A percentile compares a stretch with the other conserved stretches of the same genome.
Conservation (phyloP, 2,888 invertebrate species). For the Camptogramma bilineatum region DNA sequence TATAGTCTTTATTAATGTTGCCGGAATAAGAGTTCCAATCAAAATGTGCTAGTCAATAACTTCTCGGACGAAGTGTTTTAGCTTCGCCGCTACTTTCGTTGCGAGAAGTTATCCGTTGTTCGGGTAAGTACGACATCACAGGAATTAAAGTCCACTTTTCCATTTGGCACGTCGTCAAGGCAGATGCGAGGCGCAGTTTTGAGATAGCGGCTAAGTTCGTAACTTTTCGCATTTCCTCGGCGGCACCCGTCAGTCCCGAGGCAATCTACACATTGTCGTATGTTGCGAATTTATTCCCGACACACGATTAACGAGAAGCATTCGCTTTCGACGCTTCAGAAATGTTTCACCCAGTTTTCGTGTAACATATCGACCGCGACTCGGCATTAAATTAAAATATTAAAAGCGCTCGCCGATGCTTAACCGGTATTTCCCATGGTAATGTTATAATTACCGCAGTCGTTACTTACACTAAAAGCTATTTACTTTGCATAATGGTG, state of each 20-base stretch:
- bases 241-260: slow-evolving; percentile 47
- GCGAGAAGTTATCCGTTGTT: slow-evolving; percentile 23
- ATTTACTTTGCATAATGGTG: slow-evolving; percentile 77
- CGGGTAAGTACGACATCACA: slow-evolving; percentile 28
- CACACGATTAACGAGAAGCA: slow-evolving; percentile 63
- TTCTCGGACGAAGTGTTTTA: neutral
- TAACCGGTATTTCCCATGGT: slow-evolving; percentile 56
- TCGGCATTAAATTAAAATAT: slow-evolving; percentile 30
- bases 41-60: neutral
- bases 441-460: slow-evolving; percentile 64
- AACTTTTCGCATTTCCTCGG: slow-evolving; percentile 80
- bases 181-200: slow-evolving; percentile 73
- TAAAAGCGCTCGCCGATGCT: slow-evolving; percentile 35
- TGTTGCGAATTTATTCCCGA: slow-evolving; percentile 66
- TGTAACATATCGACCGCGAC: slow-evolving; percentile 34
- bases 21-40: neutral
- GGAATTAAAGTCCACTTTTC: slow-evolving; percentile 66
- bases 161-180: slow-evolving; percentile 71
- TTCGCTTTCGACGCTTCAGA: slow-evolving; percentile 37
- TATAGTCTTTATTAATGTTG: neutral
- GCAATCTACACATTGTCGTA: slow-evolving; percentile 63
- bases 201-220: slow-evolving; percentile 75
- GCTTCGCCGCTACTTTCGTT: slow-evolving; percentile 11
- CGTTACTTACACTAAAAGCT: slow-evolving; percentile 68
- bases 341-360: slow-evolving; percentile 31